Percentiles rank a stretch among this genome's conserved stretches.
phyloP scores from a whole-genome alignment of 2,113 vertebrate genomes.

The Chamaea fasciata region DNA sequence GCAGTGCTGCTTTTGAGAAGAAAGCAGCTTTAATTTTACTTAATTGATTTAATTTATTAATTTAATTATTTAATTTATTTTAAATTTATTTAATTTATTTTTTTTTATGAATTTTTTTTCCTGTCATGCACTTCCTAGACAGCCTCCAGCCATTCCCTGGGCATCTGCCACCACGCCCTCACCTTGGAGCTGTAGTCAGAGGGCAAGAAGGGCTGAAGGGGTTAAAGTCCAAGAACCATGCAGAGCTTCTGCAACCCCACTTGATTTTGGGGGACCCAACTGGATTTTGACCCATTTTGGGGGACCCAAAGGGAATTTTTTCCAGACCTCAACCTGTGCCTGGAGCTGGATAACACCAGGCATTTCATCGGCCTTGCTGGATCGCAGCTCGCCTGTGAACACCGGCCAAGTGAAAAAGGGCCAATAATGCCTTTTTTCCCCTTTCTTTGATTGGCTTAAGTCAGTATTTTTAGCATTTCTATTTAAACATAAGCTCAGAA shows the following conservation, averaged over 20 bases:
- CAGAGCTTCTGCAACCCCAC: not conserved
- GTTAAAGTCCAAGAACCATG: not conserved
- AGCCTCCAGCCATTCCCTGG: not conserved
- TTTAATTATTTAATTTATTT: too few species aligned
- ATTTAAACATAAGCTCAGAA: not conserved
- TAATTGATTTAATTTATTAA: too few species aligned
- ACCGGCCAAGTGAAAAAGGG: not conserved
- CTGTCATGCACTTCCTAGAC: not conserved
- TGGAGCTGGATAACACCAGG: not conserved
- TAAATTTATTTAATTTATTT: too few species aligned
- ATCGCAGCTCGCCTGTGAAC: not conserved
- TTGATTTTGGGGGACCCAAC: rapidly evolving
- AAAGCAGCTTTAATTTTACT: too few species aligned
- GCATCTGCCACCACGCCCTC: not conserved
- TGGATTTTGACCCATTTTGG: not conserved
- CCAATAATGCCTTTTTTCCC: not conserved
- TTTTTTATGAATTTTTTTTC: not conserved
- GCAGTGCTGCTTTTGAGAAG: not conserved
- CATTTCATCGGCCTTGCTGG: not conserved
- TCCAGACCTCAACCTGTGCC: not conserved
- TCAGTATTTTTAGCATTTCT: not conserved
- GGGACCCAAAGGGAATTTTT: not conserved
- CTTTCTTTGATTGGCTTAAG: not conserved
- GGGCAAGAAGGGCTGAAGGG: not conserved
- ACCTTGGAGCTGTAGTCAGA: rapidly evolving